Base-by-base conservation (phyloP, 1,140 invertebrate genomes). In the Acromyrmex charruanus region DNA sequence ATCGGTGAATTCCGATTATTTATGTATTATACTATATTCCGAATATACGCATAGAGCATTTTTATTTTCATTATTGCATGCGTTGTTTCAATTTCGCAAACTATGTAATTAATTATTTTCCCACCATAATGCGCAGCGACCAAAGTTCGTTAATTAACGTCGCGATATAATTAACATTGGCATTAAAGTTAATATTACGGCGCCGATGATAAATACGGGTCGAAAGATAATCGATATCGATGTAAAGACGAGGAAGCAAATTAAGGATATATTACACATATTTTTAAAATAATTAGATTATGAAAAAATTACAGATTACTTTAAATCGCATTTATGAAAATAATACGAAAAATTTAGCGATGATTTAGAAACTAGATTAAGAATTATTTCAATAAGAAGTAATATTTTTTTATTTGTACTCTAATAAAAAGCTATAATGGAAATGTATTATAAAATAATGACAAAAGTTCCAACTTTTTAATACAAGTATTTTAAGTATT, bases 81-180 rank as follows among this genome's bases (percentile, higher is more conserved):
- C 9, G 25, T 2, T 58, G 79, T 58, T 81, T 68, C 66, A 72
- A 80, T 71, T 72, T 21, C 51, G 16, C 35, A 4, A 69, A 25
- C 51, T 44, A 14, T 71, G 18, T 58, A 81, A 72, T 81, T 16
- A 71, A 72, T 81, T 71, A 81, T 71, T 72, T 58, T 31, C 35
- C 10, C 21, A 55, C 14, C 14, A 25, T 81, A 81, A 71, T 71
- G 21, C 51, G 65, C 14, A 71, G 16, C 65, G 49, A 39, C 63
- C 49, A 39, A 81, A 72, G 79, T 81, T 71, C 69, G 35, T 51
- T 81, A 81, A 81, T 81, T 81, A 81, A 81, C 35, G 69, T 71
- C 21, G 31, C 21, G 35, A 71, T 59, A 35, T 81, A 81, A 81
- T 72, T 81, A 81, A 71, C 39, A 72, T 28, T 14, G 51, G 51